Base-by-base conservation (phyloP, 2,888 invertebrate genomes). In the Napeogenes inachia region DNA sequence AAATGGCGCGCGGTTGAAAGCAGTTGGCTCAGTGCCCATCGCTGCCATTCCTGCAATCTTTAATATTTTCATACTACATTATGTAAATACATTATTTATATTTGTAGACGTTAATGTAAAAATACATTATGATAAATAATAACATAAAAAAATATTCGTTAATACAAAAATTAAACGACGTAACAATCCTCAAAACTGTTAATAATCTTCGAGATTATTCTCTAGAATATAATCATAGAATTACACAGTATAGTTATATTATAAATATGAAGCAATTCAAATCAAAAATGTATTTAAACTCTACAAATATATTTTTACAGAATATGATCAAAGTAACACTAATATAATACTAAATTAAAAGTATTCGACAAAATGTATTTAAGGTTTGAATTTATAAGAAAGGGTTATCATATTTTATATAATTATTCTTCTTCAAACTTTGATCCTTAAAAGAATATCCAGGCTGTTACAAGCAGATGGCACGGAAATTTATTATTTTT, bases 391-490 rank as follows among this genome's bases (percentile, higher is more conserved):
- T 50, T 50, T 50, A 8, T 50, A 50, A 47, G 47, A 47, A 47
- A 50, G 50, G 50, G 50, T 50, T 50, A 50, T 50, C 50, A 12
- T 50, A 50, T 50, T 50, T 50, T 30, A 50, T 50, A 30, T 50
- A 50, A 50, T 50, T 50, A 50, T 50, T 50, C 30, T 10, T 30
- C 50, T 50, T 50, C 30, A 50, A 54, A 70, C 76, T 78, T 76
- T 75, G 75, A 76, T 75, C 74, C 74, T 77, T 72, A 73, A 74
- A 72, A 77, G 76, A 76, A 78, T 55, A 76, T 63, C 71, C 69
- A 71, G 72, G 71, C 76, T 74, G 71, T 76, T 72, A 70, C 69
- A 70, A 70, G 70, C 75, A 75, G 79, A 67, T 70, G 68, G 63
- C 60, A 54, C 57, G 33, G 61, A 57, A 66, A 70, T 70, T 70